phyloP scores from a whole-genome alignment of 2,888 invertebrate species.

The Neoaliturus tenellus region DNA sequence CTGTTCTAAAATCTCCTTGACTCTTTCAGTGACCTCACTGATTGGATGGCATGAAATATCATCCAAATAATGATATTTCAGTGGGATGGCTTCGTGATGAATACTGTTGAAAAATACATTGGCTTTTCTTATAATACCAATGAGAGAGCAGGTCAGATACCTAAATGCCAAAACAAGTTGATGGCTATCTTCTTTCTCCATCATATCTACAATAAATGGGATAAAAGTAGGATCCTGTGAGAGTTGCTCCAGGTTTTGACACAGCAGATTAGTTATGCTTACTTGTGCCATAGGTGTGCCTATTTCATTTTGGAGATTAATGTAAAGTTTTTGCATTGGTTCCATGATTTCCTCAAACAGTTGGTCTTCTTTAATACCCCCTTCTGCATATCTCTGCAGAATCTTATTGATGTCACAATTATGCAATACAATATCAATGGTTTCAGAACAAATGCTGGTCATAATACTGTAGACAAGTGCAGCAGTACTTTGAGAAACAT shows the following conservation, averaged over 20 bases:
- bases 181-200: not conserved
- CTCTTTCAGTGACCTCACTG: not conserved
- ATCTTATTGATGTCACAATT: not conserved
- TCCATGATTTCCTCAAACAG: too few relatives aligned
- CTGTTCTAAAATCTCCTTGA: not conserved
- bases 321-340: not conserved
- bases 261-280: not conserved
- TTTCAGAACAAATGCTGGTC: not conserved
- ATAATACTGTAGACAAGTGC: not conserved
- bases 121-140: not conserved
- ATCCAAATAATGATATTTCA: not conserved
- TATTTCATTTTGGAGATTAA: not conserved
- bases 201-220: not conserved
- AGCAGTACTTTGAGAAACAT: not conserved
- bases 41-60: not conserved
- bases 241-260: not conserved
- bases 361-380: not conserved
- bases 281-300: not conserved
- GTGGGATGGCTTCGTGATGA: not conserved
- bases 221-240: not conserved
- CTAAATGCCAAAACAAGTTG: not conserved
- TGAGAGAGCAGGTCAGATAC: not conserved
- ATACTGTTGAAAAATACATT: not conserved
- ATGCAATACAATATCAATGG: not conserved
- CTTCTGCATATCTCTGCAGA: too few relatives aligned